Base-by-base conservation (phyloP, 2,113 vertebrate genomes). In the Vulpes ferrilata region DNA sequence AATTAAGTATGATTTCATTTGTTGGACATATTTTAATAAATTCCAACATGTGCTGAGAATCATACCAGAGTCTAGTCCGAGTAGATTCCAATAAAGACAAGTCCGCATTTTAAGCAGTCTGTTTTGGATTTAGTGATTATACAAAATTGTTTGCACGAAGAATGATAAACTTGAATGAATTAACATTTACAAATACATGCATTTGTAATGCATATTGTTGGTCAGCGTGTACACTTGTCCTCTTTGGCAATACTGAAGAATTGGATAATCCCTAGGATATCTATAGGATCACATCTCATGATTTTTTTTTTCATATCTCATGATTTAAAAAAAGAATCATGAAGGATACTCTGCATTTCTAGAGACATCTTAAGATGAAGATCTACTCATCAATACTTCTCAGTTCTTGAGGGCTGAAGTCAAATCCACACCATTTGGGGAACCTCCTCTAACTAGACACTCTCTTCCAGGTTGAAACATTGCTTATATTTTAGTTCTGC, bases 81-180 rank as follows among this genome's bases (percentile, higher is more conserved):
- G 30, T n/a, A 74, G 51, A 69, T 78, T 86, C 19, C 25, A 89
- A 9, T 48, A 65, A 59, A 82, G 17, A 80, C 7, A 48, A 83
- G 35, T 71, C 43, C 43, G 16, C 51, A 65, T 80, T 73, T 91
- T 60, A 89, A 95, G 7, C 3, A n/a, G 0, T 84, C 25, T 53
- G 4, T 69, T 53, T 59, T 32, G 22, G 30, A 30, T 88, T 51
- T 73, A 76, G 25, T 35, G 11, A 74, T 48, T 62, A 30, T 35
- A 81, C 11, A 55, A 96, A 93, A 74, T 71, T 32, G 43, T 81
- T 93, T 93, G 11, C 59, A 62, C 23, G 60, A 74, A 86, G 76
- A 86, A 57, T 87, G 32, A 74, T 11, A 53, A 43, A 9, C 76
- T 32, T 76, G 19, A 60, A 87, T 69, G 25, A 27, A 25, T 27